A percentile compares a stretch with the other conserved stretches of the same genome.
phyloP scores from a whole-genome alignment of 37 sponge, comb jelly and placozoan species.

The Cladorhizidae sp. region DNA sequence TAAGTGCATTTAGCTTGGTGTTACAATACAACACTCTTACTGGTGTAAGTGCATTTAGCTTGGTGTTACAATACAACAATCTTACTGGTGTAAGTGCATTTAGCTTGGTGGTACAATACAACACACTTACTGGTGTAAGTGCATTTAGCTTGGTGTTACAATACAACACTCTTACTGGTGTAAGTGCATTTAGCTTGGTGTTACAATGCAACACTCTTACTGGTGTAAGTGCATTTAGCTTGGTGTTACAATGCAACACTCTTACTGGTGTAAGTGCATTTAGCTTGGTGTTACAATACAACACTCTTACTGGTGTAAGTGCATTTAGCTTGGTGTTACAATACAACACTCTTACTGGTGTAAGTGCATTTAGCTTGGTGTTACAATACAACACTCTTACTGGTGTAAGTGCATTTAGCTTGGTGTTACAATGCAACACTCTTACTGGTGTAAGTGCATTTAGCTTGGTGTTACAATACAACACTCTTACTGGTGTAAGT shows the following conservation, averaged over 20 bases:
- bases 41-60: constrained; percentile 12
- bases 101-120: constrained; percentile 3
- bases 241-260: background rate
- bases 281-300: background rate
- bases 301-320: constrained; percentile 24
- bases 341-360: constrained; percentile 19
- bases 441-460: constrained; percentile 20
- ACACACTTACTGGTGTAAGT: constrained; percentile 24
- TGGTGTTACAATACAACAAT: background rate
- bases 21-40: constrained; percentile 10
- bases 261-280: constrained; percentile 20
- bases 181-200: background rate
- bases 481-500: constrained; percentile 24
- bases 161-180: constrained; percentile 19
- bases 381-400: constrained; percentile 10
- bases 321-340: background rate
- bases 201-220: constrained; percentile 8
- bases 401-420: constrained; percentile 12
- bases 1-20: background rate
- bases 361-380: background rate
- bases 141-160: background rate
- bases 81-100: constrained; percentile 20
- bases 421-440: background rate
- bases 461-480: background rate
- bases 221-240: constrained; percentile 12